phyloP scores from a whole-genome alignment of 2,113 vertebrate species.

The Motacilla tschutschensis region DNA sequence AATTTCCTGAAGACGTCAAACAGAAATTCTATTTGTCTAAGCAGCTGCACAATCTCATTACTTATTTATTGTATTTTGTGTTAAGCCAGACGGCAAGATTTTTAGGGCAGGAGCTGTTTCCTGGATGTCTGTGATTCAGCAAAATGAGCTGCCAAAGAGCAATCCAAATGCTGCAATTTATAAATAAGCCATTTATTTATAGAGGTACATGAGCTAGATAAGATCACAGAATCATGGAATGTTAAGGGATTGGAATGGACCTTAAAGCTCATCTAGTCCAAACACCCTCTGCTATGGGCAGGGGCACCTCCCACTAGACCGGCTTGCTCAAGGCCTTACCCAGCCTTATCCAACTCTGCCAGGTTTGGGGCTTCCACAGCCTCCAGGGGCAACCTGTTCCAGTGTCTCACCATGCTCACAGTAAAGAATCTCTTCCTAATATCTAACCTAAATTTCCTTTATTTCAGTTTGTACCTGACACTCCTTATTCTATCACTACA shows the following conservation, averaged over 20 bases:
- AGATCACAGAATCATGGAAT: not conserved
- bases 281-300: not conserved
- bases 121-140: not conserved
- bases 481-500: not conserved
- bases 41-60: slow-evolving; percentile 5
- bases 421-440: not conserved
- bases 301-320: not conserved
- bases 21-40: slow-evolving; percentile 13
- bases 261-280: not conserved
- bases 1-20: slow-evolving; percentile 29
- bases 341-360: not conserved
- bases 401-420: not conserved
- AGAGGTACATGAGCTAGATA: not conserved
- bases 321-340: not conserved
- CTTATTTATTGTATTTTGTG: not conserved
- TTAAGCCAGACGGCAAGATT: not conserved
- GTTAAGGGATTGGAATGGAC: not conserved
- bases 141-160: not conserved
- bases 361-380: not conserved
- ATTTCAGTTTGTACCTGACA: not conserved
- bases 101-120: not conserved
- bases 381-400: not conserved
- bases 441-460: not conserved
- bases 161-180: not conserved
- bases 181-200: not conserved